A percentile compares a stretch with the other conserved stretches of the same genome.
Evolutionary conservation across 2,113 vertebrate species (phyloP).

Genomic region (Triplophysa siluroides): DNA sequence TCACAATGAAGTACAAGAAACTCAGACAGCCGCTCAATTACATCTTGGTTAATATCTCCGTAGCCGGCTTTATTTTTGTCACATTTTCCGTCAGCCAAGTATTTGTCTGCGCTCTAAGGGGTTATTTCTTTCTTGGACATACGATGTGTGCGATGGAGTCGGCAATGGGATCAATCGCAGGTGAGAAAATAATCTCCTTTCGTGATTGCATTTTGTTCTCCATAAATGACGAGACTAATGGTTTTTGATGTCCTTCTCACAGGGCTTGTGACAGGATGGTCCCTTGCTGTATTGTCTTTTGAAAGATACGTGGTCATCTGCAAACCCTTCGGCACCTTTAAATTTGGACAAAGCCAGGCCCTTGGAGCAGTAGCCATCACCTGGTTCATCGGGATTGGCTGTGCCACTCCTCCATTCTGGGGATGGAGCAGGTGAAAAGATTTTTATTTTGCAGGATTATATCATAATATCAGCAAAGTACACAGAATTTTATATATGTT

Average conservation of each 20-base stretch:
- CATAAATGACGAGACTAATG: neutral
- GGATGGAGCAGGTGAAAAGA: slow-evolving; percentile 83
- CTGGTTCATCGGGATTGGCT: slow-evolving; percentile 74
- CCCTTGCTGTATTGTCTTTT: slow-evolving; percentile 81
- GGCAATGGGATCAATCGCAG: slow-evolving; percentile 67
- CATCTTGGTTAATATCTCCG: slow-evolving; percentile 80
- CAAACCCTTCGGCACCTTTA: slow-evolving; percentile 82
- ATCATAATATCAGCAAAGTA: neutral
- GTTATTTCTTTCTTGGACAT: slow-evolving; percentile 78
- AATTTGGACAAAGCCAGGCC: slow-evolving; percentile 75
- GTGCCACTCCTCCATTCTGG: slow-evolving; percentile 79
- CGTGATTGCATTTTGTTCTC: neutral
- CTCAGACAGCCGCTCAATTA: slow-evolving; percentile 82
- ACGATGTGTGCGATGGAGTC: slow-evolving; percentile 73
- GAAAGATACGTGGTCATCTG: slow-evolving; percentile 83
- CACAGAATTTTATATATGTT: neutral
- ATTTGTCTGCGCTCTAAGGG: slow-evolving; percentile 72
- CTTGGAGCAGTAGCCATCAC: slow-evolving; percentile 71
- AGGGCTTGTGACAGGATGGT: slow-evolving; percentile 78
- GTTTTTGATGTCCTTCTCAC: neutral
- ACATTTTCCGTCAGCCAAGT: slow-evolving; percentile 76
- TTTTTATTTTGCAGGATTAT: neutral
- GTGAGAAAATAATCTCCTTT: slow-evolving; percentile 46
- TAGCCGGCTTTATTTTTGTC: slow-evolving; percentile 75
- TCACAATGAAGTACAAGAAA: slow-evolving; percentile 80